These are phyloP conservation scores for Hemibagrus guttatus DNA, from an alignment of 2,797 vertebrate species.

Conservation along the genomic window DNA sequence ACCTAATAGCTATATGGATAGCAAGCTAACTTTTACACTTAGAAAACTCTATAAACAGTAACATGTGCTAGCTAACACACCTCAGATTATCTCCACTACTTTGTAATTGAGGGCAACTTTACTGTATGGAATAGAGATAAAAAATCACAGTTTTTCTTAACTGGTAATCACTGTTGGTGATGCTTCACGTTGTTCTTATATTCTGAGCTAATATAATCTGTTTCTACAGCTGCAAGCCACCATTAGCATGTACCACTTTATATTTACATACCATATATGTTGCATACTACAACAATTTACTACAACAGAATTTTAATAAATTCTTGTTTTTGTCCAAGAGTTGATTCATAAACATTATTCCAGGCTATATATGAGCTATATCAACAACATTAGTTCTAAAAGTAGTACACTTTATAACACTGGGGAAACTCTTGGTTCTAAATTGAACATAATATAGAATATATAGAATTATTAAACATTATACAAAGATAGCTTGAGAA, in stretches of 20 bases:
- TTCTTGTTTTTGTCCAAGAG: not conserved
- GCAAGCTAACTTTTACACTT: not conserved
- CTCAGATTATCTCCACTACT: not conserved
- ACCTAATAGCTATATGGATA: not conserved
- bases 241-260: not conserved
- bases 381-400: not conserved
- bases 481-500: not conserved
- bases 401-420: not conserved
- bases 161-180: not conserved
- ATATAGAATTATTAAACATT: too few relatives aligned
- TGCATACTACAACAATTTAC: not conserved
- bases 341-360: not conserved
- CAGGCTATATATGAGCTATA: not conserved
- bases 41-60: too few relatives aligned
- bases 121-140: not conserved
- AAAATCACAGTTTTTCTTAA: not conserved
- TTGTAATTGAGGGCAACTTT: not conserved
- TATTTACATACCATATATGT: not conserved
- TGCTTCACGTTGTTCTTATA: not conserved
- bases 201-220: not conserved
- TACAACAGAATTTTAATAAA: too few relatives aligned
- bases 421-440: not conserved
- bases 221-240: not conserved
- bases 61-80: not conserved
- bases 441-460: not conserved